Percentiles rank a stretch among this genome's conserved stretches.
phyloP scores from a whole-genome alignment of 2,113 vertebrate genomes.

The Pandion haliaetus region DNA sequence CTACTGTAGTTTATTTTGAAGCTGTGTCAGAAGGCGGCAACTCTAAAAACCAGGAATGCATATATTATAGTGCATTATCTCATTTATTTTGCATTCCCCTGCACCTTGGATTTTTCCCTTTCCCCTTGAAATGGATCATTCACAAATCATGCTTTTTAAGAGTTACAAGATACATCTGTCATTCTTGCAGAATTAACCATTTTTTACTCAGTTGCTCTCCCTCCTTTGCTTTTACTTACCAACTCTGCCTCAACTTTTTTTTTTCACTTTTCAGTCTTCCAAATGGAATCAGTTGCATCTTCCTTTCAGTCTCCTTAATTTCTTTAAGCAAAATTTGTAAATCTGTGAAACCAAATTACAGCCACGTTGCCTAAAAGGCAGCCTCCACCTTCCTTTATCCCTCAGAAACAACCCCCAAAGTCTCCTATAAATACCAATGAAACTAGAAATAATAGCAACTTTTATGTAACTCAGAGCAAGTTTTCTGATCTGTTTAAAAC shows the following conservation, averaged over 20 bases:
- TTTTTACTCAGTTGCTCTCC: neutral
- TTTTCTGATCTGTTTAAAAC: neutral
- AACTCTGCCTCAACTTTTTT: neutral
- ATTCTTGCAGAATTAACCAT: neutral
- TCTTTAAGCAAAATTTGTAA: neutral
- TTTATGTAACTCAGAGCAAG: neutral
- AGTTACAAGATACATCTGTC: neutral
- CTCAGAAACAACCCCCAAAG: neutral
- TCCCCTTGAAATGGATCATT: neutral
- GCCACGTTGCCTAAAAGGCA: neutral
- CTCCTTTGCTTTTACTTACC: neutral
- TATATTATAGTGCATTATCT: neutral
- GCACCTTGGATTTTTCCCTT: neutral
- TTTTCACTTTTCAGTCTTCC: neutral
- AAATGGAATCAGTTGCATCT: neutral
- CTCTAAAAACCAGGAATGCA: neutral
- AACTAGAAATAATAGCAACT: neutral
- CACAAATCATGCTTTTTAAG: neutral
- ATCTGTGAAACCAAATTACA: neutral
- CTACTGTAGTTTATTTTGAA: neutral
- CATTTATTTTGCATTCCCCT: neutral
- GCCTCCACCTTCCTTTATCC: neutral
- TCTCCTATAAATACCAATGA: neutral
- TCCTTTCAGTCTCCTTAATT: neutral
- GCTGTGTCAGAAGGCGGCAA: neutral